These are phyloP conservation scores for Ganaspis brasiliensis DNA, from an alignment of 2,888 invertebrate species.

Conservation along the genomic window DNA sequence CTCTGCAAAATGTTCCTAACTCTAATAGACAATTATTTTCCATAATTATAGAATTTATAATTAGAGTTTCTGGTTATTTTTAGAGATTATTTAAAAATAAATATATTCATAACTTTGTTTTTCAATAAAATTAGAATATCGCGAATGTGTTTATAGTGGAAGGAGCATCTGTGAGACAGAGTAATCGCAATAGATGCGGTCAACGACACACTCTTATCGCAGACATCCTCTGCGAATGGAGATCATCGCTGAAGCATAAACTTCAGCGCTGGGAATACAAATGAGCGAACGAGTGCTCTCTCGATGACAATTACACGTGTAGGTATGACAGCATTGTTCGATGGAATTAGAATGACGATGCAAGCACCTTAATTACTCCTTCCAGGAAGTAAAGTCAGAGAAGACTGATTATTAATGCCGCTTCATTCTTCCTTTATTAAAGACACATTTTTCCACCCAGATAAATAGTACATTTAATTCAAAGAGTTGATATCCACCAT, in stretches of 20 bases:
- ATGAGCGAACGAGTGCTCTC: slow-evolving; percentile 40
- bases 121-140: not conserved
- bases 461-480: slow-evolving; percentile 21
- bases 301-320: slow-evolving; percentile 34
- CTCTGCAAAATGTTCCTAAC: no score
- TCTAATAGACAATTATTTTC: no score
- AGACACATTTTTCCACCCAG: not conserved
- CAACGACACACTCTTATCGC: slow-evolving; percentile 69
- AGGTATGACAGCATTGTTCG: slow-evolving; percentile 38
- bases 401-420: slow-evolving; percentile 29
- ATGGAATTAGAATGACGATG: slow-evolving; percentile 39
- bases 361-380: slow-evolving; percentile 36
- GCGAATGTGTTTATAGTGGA: slow-evolving; percentile 5
- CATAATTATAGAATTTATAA: no score
- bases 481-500: no score
- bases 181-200: slow-evolving; percentile 63
- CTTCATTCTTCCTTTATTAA: slow-evolving; percentile 22
- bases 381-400: slow-evolving; percentile 28
- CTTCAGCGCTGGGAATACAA: slow-evolving; percentile 49
- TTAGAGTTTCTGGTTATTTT: no score
- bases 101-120: not conserved
- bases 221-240: slow-evolving; percentile 62
- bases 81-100: not conserved
- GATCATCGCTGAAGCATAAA: slow-evolving; percentile 46
- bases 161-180: slow-evolving; percentile 16